Base-by-base conservation (phyloP, 2,113 vertebrate genomes). In the Sander lucioperca region DNA sequence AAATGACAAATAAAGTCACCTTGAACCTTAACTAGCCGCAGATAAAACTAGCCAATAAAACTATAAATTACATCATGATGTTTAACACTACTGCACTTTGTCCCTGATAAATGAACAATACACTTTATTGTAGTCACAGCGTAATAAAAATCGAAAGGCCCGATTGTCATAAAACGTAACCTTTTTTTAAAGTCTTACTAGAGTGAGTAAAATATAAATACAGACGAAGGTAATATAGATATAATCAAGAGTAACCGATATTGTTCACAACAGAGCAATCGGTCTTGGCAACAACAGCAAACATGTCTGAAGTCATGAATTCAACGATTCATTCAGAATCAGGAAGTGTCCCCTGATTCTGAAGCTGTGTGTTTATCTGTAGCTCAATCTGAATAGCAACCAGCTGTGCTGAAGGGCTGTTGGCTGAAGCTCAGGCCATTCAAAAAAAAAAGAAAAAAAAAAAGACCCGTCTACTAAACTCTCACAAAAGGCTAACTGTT, bases 361-460 rank as follows among this genome's bases (percentile, higher is more conserved):
- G 16, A 33, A 43, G 27, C n/a, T 23, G 23, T 58, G 25, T 83
- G 82, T 91, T 93, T 91, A 91, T 92, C 79, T 85, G 59, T 75
- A 19, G 80, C 14, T 82, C 82, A 85, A 87, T 89, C 87, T 89
- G 83, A 93, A 93, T 89, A 80, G 83, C 63, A 79, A 84, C 89
- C 92, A 93, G 88, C 86, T 95, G 93, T 87, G 78, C 51, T 12
- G 54, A 63, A 66, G 48, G 47, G 23, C 69, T 62, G 80, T 64
- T 63, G 47, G 61, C 77, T 30, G 16, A 62, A 56, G 64, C 69
- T 64, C 12, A 43, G 27, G 23, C 72, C 84, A 47, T 78, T 77
- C 47, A 78, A 8, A 79, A 56, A 27, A 77, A 18, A 79, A 77
- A n/a, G n/a, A n/a, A n/a, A n/a, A n/a, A n/a, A n/a, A n/a, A 25